phyloP scores from a whole-genome alignment of 2,797 vertebrate genomes.

The Amblyraja radiata region DNA sequence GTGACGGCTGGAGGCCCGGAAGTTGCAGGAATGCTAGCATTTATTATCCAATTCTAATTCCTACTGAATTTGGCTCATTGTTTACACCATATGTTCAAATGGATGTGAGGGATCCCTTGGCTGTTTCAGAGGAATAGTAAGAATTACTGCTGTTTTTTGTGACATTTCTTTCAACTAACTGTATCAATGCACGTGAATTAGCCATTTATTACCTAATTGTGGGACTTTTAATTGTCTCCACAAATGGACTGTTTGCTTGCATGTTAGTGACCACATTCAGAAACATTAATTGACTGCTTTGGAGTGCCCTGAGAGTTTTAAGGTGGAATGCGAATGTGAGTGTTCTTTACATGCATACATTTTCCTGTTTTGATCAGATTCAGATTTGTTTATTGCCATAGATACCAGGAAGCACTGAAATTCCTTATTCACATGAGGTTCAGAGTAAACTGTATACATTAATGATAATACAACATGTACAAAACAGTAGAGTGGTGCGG shows the following conservation, averaged over 20 bases:
- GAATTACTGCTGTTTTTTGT: neutral
- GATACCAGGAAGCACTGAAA: too few relatives aligned
- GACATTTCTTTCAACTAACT: neutral
- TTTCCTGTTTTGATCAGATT: too few relatives aligned
- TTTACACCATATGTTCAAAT: neutral
- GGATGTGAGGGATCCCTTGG: neutral
- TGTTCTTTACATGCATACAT: neutral
- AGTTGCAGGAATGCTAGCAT: too few relatives aligned
- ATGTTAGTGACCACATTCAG: neutral
- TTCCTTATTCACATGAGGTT: too few relatives aligned
- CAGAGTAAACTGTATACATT: too few relatives aligned
- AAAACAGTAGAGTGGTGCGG: too few relatives aligned
- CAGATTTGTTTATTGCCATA: too few relatives aligned
- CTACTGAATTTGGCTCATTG: too few relatives aligned
- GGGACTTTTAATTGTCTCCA: neutral
- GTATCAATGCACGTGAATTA: neutral
- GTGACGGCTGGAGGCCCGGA: too few relatives aligned
- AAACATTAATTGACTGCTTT: neutral
- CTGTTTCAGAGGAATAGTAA: neutral
- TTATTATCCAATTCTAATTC: too few relatives aligned
- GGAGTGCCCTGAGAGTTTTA: neutral
- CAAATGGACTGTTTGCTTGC: neutral
- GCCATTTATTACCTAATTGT: neutral
- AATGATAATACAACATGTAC: too few relatives aligned
- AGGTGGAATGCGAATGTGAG: neutral